phyloP scores from a whole-genome alignment of 1,140 invertebrate genomes.

The Batillaria attramentaria region DNA sequence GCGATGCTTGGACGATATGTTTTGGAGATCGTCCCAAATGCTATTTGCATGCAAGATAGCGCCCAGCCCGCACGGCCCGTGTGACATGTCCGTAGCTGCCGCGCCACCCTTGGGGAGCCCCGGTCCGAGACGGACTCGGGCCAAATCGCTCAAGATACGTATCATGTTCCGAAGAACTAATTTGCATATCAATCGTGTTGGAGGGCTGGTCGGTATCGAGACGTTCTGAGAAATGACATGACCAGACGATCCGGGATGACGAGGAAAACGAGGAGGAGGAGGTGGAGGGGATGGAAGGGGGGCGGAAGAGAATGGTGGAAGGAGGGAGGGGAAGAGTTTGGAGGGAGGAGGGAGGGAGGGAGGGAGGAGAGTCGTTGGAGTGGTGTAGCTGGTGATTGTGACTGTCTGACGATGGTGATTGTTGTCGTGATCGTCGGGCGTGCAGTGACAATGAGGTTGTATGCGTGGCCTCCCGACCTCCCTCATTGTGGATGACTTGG shows the following conservation, averaged over 20 bases:
- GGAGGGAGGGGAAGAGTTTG: not conserved
- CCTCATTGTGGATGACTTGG: not conserved
- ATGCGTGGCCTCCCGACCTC: not conserved
- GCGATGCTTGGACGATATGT: too few relatives aligned
- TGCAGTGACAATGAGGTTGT: not conserved
- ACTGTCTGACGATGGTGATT: not conserved
- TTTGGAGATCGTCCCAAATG: too few relatives aligned
- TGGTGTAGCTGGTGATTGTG: not conserved
- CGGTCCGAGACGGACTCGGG: not conserved
- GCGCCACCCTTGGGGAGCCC: not conserved
- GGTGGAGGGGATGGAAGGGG: not conserved
- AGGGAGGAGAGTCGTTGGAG: not conserved
- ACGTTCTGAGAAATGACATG: not conserved
- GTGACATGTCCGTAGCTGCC: not conserved
- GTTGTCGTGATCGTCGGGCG: not conserved
- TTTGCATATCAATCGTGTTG: slow-evolving; percentile 7
- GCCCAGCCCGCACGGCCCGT: not conserved
- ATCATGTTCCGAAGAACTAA: slow-evolving; percentile 7
- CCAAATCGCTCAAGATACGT: slow-evolving; percentile 9
- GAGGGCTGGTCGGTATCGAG: not conserved
- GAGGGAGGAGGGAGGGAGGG: not conserved
- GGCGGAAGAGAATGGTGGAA: not conserved
- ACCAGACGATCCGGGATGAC: not conserved
- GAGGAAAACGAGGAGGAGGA: not conserved
- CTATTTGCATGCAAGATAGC: too few relatives aligned